These are phyloP conservation scores for Deroplatys truncata DNA, from an alignment of 2,888 invertebrate genomes.

Conservation along the genomic window DNA sequence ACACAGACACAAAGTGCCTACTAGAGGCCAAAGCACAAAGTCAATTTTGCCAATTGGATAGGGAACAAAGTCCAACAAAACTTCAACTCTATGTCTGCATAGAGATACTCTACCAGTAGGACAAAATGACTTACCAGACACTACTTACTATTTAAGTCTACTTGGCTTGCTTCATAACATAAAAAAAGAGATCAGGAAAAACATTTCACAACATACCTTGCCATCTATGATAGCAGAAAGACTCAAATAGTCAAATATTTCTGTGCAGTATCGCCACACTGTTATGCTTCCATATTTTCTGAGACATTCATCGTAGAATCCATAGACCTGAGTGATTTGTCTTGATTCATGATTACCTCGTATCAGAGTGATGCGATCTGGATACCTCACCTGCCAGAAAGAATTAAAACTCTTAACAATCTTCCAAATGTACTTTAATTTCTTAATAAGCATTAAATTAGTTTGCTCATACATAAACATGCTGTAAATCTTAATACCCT, in stretches of 20 bases:
- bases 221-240: slow-evolving; percentile 96
- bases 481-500: slow-evolving; percentile 29
- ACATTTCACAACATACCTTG: slow-evolving; percentile 50
- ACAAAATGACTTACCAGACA: too few species aligned
- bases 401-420: not conserved
- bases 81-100: too few species aligned
- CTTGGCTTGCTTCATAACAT: not conserved
- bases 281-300: slow-evolving; percentile 97
- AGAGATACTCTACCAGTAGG: too few species aligned
- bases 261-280: slow-evolving; percentile 99
- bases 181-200: too few species aligned
- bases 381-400: slow-evolving; percentile 81
- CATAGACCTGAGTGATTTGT: slow-evolving; percentile 99
- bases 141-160: too few species aligned
- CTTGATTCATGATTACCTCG: slow-evolving; percentile 98
- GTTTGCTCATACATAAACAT: not conserved
- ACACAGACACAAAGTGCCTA: too few species aligned
- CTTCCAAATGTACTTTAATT: not conserved
- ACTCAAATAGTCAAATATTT: slow-evolving; percentile 97
- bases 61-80: too few species aligned
- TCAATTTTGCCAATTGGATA: too few species aligned
- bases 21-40: too few species aligned
- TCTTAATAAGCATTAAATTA: not conserved
- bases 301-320: slow-evolving; percentile 98
- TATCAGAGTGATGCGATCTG: slow-evolving; percentile 96